phyloP scores from a whole-genome alignment of 2,113 vertebrate species.

The Dipodomys spectabilis region DNA sequence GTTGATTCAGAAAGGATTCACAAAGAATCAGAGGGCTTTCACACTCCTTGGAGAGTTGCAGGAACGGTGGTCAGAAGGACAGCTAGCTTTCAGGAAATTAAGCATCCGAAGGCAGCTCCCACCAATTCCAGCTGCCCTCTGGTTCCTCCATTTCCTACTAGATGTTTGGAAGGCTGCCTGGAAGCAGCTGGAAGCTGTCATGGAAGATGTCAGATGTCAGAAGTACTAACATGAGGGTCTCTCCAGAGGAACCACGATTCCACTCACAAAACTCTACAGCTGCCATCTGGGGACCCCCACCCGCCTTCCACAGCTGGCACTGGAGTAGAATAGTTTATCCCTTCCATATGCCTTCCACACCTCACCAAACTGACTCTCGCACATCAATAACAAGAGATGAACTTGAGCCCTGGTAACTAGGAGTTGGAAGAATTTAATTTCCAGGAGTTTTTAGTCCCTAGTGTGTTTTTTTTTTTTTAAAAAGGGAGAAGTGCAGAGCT shows the following conservation, averaged over 20 bases:
- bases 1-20: neutral
- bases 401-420: neutral
- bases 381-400: neutral
- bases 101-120: neutral
- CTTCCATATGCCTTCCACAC: neutral
- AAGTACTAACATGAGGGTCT: neutral
- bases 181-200: neutral
- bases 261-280: neutral
- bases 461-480: neutral
- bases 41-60: neutral
- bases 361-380: neutral
- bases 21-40: neutral
- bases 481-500: neutral
- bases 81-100: conserved; percentile 14
- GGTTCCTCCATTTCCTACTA: neutral
- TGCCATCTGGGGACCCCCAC: neutral
- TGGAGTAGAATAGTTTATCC: neutral
- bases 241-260: neutral
- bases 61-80: neutral
- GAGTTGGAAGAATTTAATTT: neutral
- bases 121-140: neutral
- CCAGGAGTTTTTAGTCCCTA: neutral
- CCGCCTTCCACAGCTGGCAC: neutral
- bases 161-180: neutral
- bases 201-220: neutral